phyloP scores from a whole-genome alignment of 2,888 invertebrate species.

The Dynastes hyllus region DNA sequence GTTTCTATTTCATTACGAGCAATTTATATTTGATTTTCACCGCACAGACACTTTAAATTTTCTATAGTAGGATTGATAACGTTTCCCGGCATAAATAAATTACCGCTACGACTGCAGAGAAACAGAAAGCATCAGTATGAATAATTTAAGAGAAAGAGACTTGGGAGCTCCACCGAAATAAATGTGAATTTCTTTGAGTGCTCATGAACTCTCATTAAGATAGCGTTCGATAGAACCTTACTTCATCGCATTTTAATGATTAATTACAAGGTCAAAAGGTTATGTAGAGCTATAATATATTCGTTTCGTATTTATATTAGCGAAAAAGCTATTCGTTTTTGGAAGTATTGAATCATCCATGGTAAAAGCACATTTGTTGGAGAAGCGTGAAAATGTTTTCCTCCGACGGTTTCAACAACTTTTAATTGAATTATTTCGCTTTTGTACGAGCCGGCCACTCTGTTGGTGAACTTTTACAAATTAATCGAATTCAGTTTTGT shows the following conservation, averaged over 20 bases:
- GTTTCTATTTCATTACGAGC: neutral
- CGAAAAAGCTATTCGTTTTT: neutral
- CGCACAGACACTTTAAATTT: slow-evolving; percentile 34
- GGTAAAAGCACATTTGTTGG: slow-evolving; percentile 10
- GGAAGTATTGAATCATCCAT: slow-evolving; percentile 18
- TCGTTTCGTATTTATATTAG: neutral
- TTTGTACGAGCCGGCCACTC: neutral
- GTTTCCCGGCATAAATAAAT: slow-evolving; percentile 45
- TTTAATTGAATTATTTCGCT: slow-evolving; percentile 38
- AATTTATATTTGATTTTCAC: slow-evolving; percentile 43
- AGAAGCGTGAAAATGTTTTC: slow-evolving; percentile 28
- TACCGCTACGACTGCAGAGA: slow-evolving; percentile 30
- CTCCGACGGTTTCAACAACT: slow-evolving; percentile 22
- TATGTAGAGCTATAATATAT: neutral
- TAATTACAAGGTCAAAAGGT: slow-evolving; percentile 14
- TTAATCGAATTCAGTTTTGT: slow-evolving; percentile 41
- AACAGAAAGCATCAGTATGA: slow-evolving; percentile 36
- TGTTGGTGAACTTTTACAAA: slow-evolving; percentile 31
- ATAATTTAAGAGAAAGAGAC: slow-evolving; percentile 31
- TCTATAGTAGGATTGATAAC: slow-evolving; percentile 42
- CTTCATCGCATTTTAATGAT: slow-evolving; percentile 32
- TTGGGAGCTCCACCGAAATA: slow-evolving; percentile 31
- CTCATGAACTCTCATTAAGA: slow-evolving; percentile 33
- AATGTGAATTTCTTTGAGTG: slow-evolving; percentile 34
- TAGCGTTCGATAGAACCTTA: slow-evolving; percentile 25